Evolutionary conservation across 2,888 invertebrate species (phyloP).

Genomic region (Cordylochernes scorpioides): DNA sequence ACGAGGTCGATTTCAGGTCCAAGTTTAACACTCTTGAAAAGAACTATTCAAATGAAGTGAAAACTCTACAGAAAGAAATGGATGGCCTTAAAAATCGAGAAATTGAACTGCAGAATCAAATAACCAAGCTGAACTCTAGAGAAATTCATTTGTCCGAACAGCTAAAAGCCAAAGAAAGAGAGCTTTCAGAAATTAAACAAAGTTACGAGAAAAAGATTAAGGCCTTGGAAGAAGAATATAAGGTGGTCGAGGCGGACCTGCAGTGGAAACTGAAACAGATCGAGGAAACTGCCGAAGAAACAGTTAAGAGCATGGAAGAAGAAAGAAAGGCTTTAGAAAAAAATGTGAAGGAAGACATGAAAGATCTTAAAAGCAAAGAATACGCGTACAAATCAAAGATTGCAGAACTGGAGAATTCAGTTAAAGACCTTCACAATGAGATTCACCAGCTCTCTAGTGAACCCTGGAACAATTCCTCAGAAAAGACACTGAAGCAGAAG

Average conservation of each 20-base stretch:
- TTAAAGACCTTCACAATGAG: conserved; percentile 8
- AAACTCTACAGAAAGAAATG: too few relatives aligned
- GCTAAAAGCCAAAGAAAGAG: too few relatives aligned
- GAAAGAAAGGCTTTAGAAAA: conserved; percentile 8
- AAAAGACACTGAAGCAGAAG: conserved; percentile 5
- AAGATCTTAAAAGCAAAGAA: conserved; percentile 9
- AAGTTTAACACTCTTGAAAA: too few relatives aligned
- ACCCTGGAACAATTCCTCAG: conserved; percentile 1
- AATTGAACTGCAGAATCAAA: too few relatives aligned
- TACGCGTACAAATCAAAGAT: conserved; percentile 9
- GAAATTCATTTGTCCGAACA: too few relatives aligned
- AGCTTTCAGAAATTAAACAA: too few relatives aligned
- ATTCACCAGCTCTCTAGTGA: conserved; percentile 5
- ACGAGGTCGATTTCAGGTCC: too few relatives aligned
- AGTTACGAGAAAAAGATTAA: too few relatives aligned
- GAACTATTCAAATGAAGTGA: too few relatives aligned
- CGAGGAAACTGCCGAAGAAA: conserved; percentile 9
- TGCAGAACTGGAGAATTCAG: conserved; percentile 8
- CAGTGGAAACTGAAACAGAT: conserved; percentile 10
- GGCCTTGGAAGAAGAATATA: conserved; percentile 11
- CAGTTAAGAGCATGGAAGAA: conserved; percentile 9
- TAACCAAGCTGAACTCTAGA: too few relatives aligned
- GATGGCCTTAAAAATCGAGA: too few relatives aligned
- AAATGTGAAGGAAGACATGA: conserved; percentile 10
- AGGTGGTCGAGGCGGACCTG: conserved; percentile 9